Base-by-base conservation (phyloP, 2,888 invertebrate species). In the Julus scandinavius region DNA sequence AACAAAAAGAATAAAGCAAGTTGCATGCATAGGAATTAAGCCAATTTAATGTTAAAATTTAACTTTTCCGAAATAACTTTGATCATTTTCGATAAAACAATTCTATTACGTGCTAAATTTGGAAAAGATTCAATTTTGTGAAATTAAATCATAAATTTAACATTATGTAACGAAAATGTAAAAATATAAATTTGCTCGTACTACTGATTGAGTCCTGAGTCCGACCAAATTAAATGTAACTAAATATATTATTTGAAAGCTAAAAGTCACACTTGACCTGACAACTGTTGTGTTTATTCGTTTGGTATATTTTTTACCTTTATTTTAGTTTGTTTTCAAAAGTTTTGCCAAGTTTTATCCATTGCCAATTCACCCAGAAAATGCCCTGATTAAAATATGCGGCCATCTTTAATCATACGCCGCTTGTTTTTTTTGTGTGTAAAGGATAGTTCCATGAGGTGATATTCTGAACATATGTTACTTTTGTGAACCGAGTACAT, bases 391-490 rank as follows among this genome's bases (percentile, higher is more conserved):
- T 80, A 38, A 80, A 80, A 80, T 9, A 29, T 13, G 38, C 29
- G 9, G 80, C 80, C 80, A 80, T 80, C 80, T 38, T 80, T 80
- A 38, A 80, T 80, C 38, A 20, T 72, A 20, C 72, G 4, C 72
- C 2, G 20, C 72, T 20, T 72, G 20, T 11, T 20, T 29, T 80
- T 2, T 38, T 80, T 80, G 38, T 80, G 29, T n/a, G 29, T 29
- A 38, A 29, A 38, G 63, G 38, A 80, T 80, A 80, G 11, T 80
- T 38, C 38, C 6, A 80, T 38, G 38, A 80, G 5, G 80, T 80
- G 80, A 80, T 80, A 45, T 80, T 80, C 5, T 80, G 80, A 80
- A 80, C 80, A 80, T 80, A 80, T 80, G 80, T 29, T 29, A 38
- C 80, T 38, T 80, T 38, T 11, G 13, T 38, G 38, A 80, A 38